phyloP scores from a whole-genome alignment of 1,140 invertebrate species.

The Triops cancriformis region DNA sequence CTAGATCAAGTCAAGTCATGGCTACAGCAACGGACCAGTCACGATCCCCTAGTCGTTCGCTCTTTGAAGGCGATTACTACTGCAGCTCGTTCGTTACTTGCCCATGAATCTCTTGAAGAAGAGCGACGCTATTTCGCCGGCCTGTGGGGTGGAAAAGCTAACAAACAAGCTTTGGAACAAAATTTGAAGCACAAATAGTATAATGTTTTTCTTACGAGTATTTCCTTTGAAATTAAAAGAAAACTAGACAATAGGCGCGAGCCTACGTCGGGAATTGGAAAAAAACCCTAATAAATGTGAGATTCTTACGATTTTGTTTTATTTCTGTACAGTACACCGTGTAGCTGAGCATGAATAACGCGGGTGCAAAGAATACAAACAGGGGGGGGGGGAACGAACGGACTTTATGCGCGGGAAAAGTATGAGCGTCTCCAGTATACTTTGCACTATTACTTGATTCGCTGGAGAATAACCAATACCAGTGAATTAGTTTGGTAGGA shows the following conservation, averaged over 20 bases:
- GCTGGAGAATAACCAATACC: neutral
- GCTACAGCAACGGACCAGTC: conserved; percentile 36
- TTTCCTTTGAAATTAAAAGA: conserved; percentile 5
- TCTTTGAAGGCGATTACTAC: conserved; percentile 42
- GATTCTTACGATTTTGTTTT: neutral
- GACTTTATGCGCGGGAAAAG: neutral
- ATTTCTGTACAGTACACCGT: conserved; percentile 2
- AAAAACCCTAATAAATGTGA: neutral
- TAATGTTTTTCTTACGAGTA: conserved; percentile 15
- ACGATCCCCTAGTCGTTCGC: conserved; percentile 36
- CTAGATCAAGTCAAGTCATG: conserved; percentile 37
- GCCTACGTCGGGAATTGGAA: no score
- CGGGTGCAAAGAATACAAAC: neutral
- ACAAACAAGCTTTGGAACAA: conserved; percentile 38
- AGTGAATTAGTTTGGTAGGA: neutral
- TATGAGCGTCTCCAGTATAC: neutral
- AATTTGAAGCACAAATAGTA: conserved; percentile 38
- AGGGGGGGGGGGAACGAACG: neutral
- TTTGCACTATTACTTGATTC: neutral
- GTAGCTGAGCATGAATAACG: neutral
- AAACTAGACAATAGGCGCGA: no score
- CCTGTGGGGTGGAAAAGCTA: conserved; percentile 43
- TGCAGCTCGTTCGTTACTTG: conserved; percentile 30
- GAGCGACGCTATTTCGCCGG: conserved; percentile 43
- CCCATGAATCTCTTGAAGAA: conserved; percentile 34